Base-by-base conservation (phyloP, 2,888 invertebrate species). In the Erynnis tages region DNA sequence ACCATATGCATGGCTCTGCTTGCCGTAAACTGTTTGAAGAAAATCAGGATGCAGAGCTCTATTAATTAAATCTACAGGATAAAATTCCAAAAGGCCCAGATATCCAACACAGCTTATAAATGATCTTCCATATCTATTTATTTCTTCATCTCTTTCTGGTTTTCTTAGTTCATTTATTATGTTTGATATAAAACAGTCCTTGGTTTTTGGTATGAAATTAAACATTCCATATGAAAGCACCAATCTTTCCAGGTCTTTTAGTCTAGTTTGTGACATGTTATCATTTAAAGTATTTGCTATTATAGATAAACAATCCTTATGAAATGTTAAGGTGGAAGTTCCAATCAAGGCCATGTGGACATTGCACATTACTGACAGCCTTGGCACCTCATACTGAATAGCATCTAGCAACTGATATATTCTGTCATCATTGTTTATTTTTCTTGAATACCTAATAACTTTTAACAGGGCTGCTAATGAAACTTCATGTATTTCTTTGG, bases 241-340 rank as follows among this genome's bases (percentile, higher is more conserved):
- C 5, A 95, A 76, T 61, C 95, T 90, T 76, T 96, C 96, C 21
- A 96, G 79, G 69, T 96, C 96, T 78, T 96, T 96, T 0, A 95
- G 40, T 56, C 95, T 90, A 0, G 91, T 73, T 2, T 68, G 43
- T 1, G 82, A 57, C 0, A 94, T 68, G 19, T 91, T 77, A 1
- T 73, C 62, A 5, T 83, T 71, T 13, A 93, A 86, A 55, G 87
- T 88, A 37, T 91, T 65, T 0, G 93, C 79, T 41, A 94, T 90
- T 55, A 63, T 64, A 37, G 65, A 63, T 53, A 89, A 71, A 60
- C 84, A 84, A 13, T 64, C 61, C 63, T 79, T 60, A 59, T 88
- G 88, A 38, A 82, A 62, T 53, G 77, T 76, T 5, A 87, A 69
- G 55, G 83, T 82, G 25, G 82, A 65, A 14, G 92, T 92, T 13